These are phyloP conservation scores for Gymnobelideus leadbeateri DNA, from an alignment of 2,113 vertebrate genomes.

Conservation along the genomic window DNA sequence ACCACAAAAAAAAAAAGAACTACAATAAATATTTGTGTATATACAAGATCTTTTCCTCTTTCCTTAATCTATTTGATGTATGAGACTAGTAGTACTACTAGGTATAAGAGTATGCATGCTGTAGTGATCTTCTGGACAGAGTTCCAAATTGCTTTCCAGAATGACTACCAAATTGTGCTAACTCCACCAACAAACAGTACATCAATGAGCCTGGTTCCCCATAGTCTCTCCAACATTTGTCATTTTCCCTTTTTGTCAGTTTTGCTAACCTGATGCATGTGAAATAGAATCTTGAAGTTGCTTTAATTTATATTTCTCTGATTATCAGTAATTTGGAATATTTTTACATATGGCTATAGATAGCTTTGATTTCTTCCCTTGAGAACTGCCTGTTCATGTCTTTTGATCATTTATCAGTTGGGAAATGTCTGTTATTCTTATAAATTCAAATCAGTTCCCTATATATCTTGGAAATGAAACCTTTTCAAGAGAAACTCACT, in stretches of 20 bases:
- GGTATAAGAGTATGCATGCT: not conserved
- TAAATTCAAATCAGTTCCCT: not conserved
- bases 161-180: not conserved
- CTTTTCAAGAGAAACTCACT: not conserved
- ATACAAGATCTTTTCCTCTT: not conserved
- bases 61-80: not conserved
- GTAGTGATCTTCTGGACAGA: not conserved
- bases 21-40: not conserved
- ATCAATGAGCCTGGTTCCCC: too few species aligned
- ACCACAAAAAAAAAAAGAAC: not conserved
- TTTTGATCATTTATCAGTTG: not conserved
- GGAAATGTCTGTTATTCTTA: not conserved
- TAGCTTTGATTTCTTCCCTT: not conserved
- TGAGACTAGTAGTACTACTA: not conserved
- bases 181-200: not conserved
- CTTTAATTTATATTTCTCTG: not conserved
- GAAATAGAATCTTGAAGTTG: not conserved
- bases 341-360: not conserved
- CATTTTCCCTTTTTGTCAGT: not conserved
- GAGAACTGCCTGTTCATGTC: not conserved
- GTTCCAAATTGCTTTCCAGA: not conserved
- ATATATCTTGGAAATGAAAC: not conserved
- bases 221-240: not conserved
- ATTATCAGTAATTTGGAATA: not conserved
- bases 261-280: not conserved